Evolutionary conservation across 1,140 invertebrate species (phyloP).

Genomic region (Lucilia cuprina): DNA sequence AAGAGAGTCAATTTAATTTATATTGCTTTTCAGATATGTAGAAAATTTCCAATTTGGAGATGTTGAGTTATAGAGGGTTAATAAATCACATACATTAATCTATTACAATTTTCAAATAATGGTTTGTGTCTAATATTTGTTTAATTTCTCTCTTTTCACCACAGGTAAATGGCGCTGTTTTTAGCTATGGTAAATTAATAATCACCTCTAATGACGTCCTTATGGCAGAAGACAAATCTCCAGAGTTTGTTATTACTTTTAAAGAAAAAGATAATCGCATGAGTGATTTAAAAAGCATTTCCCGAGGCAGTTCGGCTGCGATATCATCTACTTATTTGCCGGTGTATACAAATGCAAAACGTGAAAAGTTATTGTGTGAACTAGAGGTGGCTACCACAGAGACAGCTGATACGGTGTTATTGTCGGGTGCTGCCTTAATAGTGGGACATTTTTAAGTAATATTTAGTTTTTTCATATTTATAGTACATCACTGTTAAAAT

Average conservation of each 20-base stretch:
- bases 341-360: conserved; percentile 48
- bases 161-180: conserved; percentile 43
- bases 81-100: too few relatives aligned
- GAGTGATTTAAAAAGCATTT: background rate
- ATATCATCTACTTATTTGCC: conserved; percentile 41
- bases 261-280: conserved; percentile 12
- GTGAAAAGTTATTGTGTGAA: conserved; percentile 52
- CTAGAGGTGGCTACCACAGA: conserved; percentile 46
- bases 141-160: background rate
- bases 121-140: conserved; percentile 3
- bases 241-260: conserved; percentile 35
- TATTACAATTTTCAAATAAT: conserved; percentile 17
- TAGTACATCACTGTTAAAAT: background rate
- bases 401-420: conserved; percentile 46
- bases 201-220: background rate
- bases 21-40: too few relatives aligned
- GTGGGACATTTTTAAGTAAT: conserved; percentile 50
- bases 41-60: too few relatives aligned
- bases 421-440: conserved; percentile 57
- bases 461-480: background rate
- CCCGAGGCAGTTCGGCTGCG: conserved; percentile 18
- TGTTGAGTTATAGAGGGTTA: too few relatives aligned
- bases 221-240: conserved; percentile 32
- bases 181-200: conserved; percentile 36
- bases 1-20: too few relatives aligned